Percentiles rank a stretch among this genome's conserved stretches.
These are phyloP conservation scores for Drosophila athabasca DNA, from an alignment of 1,140 invertebrate genomes.

Conservation along the genomic window DNA sequence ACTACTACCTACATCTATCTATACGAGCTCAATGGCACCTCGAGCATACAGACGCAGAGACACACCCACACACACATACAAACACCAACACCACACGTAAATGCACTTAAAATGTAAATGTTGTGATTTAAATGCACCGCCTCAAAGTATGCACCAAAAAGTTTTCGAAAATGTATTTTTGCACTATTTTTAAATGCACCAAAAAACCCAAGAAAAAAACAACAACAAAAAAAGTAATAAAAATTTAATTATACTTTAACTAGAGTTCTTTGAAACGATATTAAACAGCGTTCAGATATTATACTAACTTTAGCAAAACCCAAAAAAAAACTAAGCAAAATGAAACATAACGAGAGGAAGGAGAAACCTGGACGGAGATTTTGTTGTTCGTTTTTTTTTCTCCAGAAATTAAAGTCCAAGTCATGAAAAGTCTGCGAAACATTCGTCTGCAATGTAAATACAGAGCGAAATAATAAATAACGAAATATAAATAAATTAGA, in stretches of 20 bases:
- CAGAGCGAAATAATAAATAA: slow-evolving; percentile 33
- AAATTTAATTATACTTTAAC: slow-evolving; percentile 59
- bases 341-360: slow-evolving; percentile 14
- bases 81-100: slow-evolving; percentile 35
- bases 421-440: slow-evolving; percentile 61
- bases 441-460: slow-evolving; percentile 73
- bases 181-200: slow-evolving; percentile 77
- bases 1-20: slow-evolving; percentile 18
- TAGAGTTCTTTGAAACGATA: slow-evolving; percentile 27
- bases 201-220: slow-evolving; percentile 31
- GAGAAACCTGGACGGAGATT: slow-evolving; percentile 22
- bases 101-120: slow-evolving; percentile 80
- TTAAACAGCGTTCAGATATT: neutral
- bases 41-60: slow-evolving; percentile 4
- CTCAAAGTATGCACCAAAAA: slow-evolving; percentile 75
- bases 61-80: neutral
- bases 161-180: slow-evolving; percentile 80
- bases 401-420: slow-evolving; percentile 36
- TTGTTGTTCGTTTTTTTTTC: slow-evolving; percentile 37
- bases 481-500: slow-evolving; percentile 40
- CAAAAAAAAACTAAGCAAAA: no score
- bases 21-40: neutral
- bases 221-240: slow-evolving; percentile 24
- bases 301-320: no score
- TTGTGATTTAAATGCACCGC: slow-evolving; percentile 80